A percentile compares a stretch with the other conserved stretches of the same genome.
These are phyloP conservation scores for Lithobius niger DNA, from an alignment of 1,140 invertebrate species.

Conservation along the genomic window DNA sequence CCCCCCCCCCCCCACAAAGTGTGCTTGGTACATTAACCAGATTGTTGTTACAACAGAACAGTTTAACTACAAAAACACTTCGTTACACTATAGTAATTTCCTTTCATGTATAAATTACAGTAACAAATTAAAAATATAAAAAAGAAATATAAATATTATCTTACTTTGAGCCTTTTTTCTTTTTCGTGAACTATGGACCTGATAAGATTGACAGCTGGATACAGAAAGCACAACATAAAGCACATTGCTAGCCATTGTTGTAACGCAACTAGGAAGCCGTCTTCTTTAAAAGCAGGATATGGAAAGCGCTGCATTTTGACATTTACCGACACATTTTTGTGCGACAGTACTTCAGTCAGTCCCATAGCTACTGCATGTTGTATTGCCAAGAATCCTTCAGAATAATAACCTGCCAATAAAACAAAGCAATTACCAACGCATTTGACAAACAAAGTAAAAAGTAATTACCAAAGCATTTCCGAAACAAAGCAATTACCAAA, in stretches of 20 bases:
- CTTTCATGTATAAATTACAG: too few species aligned
- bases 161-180: constrained; percentile 38
- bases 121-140: too few species aligned
- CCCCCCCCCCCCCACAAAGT: too few species aligned
- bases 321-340: constrained; percentile 25
- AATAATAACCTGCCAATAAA: constrained; percentile 54
- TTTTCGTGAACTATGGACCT: constrained; percentile 45
- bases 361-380: constrained; percentile 47
- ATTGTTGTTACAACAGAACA: too few species aligned
- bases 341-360: constrained; percentile 39
- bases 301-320: constrained; percentile 50
- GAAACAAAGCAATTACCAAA: too few species aligned
- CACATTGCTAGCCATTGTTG: constrained; percentile 57
- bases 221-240: constrained; percentile 60
- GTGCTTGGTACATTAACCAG: too few species aligned
- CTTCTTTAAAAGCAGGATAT: constrained; percentile 54
- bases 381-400: constrained; percentile 51
- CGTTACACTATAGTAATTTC: too few species aligned
- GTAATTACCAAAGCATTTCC: too few species aligned
- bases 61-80: too few species aligned
- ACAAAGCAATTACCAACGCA: too few species aligned
- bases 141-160: too few species aligned
- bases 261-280: constrained; percentile 50
- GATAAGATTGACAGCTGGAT: constrained; percentile 62
- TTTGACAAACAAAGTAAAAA: too few species aligned